A percentile compares a stretch with the other conserved stretches of the same genome.
Evolutionary conservation across 1,140 invertebrate species (phyloP).

Genomic region (Hydropsyche tenuis): DNA sequence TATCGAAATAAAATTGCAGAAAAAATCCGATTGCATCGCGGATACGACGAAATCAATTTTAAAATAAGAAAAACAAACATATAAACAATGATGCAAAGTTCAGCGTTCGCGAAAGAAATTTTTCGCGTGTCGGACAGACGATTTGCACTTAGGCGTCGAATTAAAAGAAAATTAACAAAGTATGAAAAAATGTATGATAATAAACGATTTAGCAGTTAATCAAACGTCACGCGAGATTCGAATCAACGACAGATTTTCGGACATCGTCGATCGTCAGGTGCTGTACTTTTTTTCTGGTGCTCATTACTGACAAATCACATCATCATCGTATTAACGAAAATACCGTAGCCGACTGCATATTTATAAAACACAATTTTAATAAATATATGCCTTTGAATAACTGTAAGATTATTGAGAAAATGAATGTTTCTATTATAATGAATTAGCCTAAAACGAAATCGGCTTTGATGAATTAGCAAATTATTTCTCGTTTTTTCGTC

Average conservation of each 20-base stretch:
- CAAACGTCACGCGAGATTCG: slow-evolving; percentile 5
- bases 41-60: not conserved
- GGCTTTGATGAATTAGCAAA: too few relatives aligned
- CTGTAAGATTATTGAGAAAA: too few relatives aligned
- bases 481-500: not conserved
- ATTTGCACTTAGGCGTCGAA: not conserved
- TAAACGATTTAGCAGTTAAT: slow-evolving; percentile 4
- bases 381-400: too few relatives aligned
- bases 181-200: not conserved
- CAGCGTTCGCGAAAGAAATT: too few relatives aligned
- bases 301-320: slow-evolving; percentile 4
- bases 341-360: too few relatives aligned
- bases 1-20: slow-evolving; percentile 9
- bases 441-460: too few relatives aligned
- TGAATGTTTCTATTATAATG: too few relatives aligned
- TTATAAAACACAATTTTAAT: too few relatives aligned
- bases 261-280: not conserved
- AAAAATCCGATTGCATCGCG: not conserved
- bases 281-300: not conserved
- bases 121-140: too few relatives aligned
- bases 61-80: not conserved
- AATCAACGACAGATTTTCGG: slow-evolving; percentile 8
- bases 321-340: not conserved
- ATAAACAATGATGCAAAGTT: too few relatives aligned
- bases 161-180: not conserved